Evolutionary conservation across 37 sponge, comb jelly and placozoan species (phyloP), one percentile per base, ranked within the genome.

Genomic region (Chondrosia reniformis): DNA sequence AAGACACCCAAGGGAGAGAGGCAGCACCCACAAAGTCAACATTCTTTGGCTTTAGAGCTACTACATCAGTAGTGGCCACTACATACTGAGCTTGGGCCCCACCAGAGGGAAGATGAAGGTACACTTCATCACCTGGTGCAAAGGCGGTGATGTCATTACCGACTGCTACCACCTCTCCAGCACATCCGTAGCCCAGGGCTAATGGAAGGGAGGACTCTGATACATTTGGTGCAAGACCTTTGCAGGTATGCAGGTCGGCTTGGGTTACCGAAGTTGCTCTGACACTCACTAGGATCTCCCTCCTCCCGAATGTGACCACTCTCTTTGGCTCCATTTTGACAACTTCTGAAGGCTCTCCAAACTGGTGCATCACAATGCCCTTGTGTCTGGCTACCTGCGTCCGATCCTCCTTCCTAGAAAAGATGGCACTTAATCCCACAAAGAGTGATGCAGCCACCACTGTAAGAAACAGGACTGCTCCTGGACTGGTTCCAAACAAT

Each of bases 161-260:
- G 32, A 88, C 85, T 31, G 86, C 88, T 40, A 83, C 86, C 0
- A 92, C 89, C 45, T 87, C 93, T 45, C 93, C 93, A 33, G 93
- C 66, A 55, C 89, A 92, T 45, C 88, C 93, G 64, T 86, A 49
- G 24, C 93, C 93, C 9, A 92, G 78, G 24, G 88, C 56, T 22
- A 84, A 80, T 39, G 93, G 93, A 34, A 75, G 17, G 38, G 34
- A 19, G 55, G 30, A 42, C 36, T 64, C 0, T 15, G 33, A 34
- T 3, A 21, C n/a, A 15, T 17, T 21, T 15, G 17, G 55, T 19
- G 73, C 66, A n/a, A 78, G 3, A 22, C 86, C 86, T 44, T 28
- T 13, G 22, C 80, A 42, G 49, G 86, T 78, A 21, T 49, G 57
- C 5, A 82, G 44, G 36, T 90, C 91, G n/a, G 86, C 58, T 4